Evolutionary conservation across 2,797 vertebrate species (phyloP), one percentile per base, ranked within the genome.

Genomic region (Lithobates pipiens): DNA sequence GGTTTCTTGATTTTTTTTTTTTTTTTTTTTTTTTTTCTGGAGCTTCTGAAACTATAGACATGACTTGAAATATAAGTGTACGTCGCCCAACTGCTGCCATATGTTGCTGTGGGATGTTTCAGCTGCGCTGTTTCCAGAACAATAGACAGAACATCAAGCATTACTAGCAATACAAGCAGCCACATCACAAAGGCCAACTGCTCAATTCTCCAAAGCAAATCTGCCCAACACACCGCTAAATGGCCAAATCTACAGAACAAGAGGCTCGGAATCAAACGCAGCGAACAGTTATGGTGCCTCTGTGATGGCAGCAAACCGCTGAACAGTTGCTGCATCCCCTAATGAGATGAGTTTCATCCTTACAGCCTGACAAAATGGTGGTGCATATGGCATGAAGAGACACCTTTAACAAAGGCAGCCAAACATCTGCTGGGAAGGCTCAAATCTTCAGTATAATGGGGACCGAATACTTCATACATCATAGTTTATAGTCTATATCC

Each of bases 151-250:
- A 70, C 71, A 83, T 76, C 39, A 76, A 74, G 42, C 16, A 18
- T 61, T 9, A 32, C 10, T 23, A 5, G 21, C 34, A 63, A 61
- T 63, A 63, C 75, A 54, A 36, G 63, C 73, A 11, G 29, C 73
- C 42, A 50, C 63, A 34, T 67, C 36, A 76, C 25, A 68, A 50
- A 76, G 57, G 81, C 61, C 81, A 83, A 82, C 63, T n/a, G 32
- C 54, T 81, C 57, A 65, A 67, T 63, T 82, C 71, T 65, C 80
- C 54, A 74, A 42, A 42, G 50, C 25, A 61, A 72, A 44, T 73
- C 54, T 73, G 50, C 27, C 65, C 44, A 34, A 23, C 32, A 18
- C 27, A 23, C 23, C 21, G 36, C 25, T 57, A 21, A 70, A 70
- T 77, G 76, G 27, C 23, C 32, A 27, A 2, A 65, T 44, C 25